A percentile compares a stretch with the other conserved stretches of the same genome.
Evolutionary conservation across 2,888 invertebrate species (phyloP).

Genomic region (Unio pictorum): DNA sequence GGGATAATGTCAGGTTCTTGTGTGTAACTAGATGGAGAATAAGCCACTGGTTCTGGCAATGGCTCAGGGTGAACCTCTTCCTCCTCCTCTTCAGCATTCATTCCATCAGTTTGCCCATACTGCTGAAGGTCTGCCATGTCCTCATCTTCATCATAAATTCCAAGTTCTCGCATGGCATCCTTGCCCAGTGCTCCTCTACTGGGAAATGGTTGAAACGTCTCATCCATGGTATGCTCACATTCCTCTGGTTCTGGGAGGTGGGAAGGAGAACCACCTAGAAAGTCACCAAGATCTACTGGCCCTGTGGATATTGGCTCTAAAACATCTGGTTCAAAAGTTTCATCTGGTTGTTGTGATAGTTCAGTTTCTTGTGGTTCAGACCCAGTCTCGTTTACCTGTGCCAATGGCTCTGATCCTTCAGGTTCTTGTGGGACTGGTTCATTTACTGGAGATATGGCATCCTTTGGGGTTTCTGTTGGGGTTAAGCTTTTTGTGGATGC

Average conservation of each 20-base stretch:
- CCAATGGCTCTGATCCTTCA: not conserved
- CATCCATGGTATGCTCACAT: constrained; percentile 13
- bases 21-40: constrained; percentile 34
- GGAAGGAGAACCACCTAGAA: constrained; percentile 13
- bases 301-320: constrained; percentile 4
- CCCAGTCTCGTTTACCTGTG: constrained; percentile 15
- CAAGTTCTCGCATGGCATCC: constrained; percentile 47
- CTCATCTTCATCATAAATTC: constrained; percentile 60
- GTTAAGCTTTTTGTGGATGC: constrained; percentile 27
- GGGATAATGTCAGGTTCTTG: constrained; percentile 52
- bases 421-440: constrained; percentile 11
- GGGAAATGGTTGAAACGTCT: constrained; percentile 3
- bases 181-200: constrained; percentile 8
- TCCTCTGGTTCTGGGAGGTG: constrained; percentile 9
- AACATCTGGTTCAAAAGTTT: constrained; percentile 19
- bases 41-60: constrained; percentile 59
- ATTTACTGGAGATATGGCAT: constrained; percentile 32
- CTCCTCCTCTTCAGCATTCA: constrained; percentile 25
- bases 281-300: constrained; percentile 8
- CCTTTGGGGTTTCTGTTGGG: constrained; percentile 28
- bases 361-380: constrained; percentile 21
- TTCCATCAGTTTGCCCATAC: constrained; percentile 21
- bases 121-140: constrained; percentile 34
- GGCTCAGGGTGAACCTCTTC: constrained; percentile 58
- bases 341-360: constrained; percentile 12